Base-by-base conservation (phyloP, 2,888 invertebrate genomes). In the Drosophila paramelanica region DNA sequence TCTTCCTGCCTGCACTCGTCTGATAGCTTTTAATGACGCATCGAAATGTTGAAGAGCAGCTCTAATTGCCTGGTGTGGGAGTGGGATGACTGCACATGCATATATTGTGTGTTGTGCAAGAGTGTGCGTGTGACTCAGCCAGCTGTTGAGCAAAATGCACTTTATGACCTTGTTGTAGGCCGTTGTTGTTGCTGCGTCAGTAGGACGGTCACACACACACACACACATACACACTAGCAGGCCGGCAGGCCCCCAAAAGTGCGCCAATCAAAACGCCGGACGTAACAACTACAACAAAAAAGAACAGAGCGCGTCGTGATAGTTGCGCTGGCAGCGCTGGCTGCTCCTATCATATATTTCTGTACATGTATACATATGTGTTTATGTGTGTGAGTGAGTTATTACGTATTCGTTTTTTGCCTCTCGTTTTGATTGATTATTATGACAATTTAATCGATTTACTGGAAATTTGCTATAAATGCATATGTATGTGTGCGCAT, bases 171-270 rank as follows among this genome's bases (percentile, higher is more conserved):
- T 67, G 66, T 67, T 33, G 38, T 41, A 58, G 64, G 64, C 52
- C 45, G 57, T 42, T 56, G 61, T 23, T 67, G 52, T 13, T 36
- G 53, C 45, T 41, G 46, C 38, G 47, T 49, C 41, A 58, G 23
- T 53, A 20, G 10, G 36, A 23, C 39, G 31, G 39, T 47, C 51
- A 50, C 51, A 43, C 23, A 73, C 8, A 49, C n/a, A 46, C 17
- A 33, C 13, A 59, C 11, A 47, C 14, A 57, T 17, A 46, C 52
- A 17, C 6, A 39, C 39, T 42, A 7, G n/a, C 14, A 33, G 33
- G 33, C 11, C 11, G 77, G 36, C 75, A 60, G 69, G 77, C 77
- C 77, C 77, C 78, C 78, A 78, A 78, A 73, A 73, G 59, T 57
- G 58, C 52, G 55, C 77, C 77, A 77, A 77, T 77, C 74, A 68